Base-by-base conservation (phyloP, 2,797 vertebrate genomes). In the Cyprinella venusta region DNA sequence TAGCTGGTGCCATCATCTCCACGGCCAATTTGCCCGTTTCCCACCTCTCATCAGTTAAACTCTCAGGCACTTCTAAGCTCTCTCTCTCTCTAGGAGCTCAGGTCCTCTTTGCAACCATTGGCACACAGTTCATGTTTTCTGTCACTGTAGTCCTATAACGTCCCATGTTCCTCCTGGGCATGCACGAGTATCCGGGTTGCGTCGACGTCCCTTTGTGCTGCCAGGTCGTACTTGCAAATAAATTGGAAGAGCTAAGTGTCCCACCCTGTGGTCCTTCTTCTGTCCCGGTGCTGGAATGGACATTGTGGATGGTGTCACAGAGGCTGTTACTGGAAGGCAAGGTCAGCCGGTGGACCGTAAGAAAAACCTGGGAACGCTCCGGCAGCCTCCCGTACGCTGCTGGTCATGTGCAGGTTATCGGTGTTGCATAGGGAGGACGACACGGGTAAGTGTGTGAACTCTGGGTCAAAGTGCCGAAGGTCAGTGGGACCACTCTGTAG, bases 281-380 rank as follows among this genome's bases (percentile, higher is more conserved):
- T 42, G 12, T 71, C 50, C 80, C 59, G 54, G 61, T 56, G 54
- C 81, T 76, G 76, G 54, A 82, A 82, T 77, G 79, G 42, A 68
- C 3, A 6, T 30, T 59, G 19, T 19, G 19, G 50, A 68, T 33
- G 63, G 42, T 48, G 26, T 64, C 9, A 30, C 13, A 45, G 4
- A 5, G 85, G 36, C 5, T 10, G 21, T 93, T 92, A 95, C 92
- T 94, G 90, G 82, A 94, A 95, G 89, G 86, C 70, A 78, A 86
- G 88, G 0, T 89, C 94, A 1, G 90, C 83, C 0, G 94, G 94
- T 4, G 95, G 94, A 12, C 91, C 94, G 5, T 96, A 96, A 0
- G 95, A 96, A 86, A 96, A 96, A 50, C 95, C 95, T 0, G 94
- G 95, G 63, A 96, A 96, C 0, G 95, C 95, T 5, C 92, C 94